Conservation (phyloP, 2,113 vertebrate species). For the Gulo gulo region DNA sequence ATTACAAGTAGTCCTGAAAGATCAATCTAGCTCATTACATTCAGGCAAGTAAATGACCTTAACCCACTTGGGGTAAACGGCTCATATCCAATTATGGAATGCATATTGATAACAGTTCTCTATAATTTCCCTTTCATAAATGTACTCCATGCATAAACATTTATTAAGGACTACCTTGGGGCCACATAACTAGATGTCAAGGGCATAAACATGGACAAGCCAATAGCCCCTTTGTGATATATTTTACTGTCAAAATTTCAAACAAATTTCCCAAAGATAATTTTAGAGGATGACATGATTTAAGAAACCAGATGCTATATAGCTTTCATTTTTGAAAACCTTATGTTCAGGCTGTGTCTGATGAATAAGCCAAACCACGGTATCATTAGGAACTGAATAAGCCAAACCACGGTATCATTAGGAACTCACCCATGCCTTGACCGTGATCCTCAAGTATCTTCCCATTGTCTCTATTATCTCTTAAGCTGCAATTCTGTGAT, state of each 20-base stretch:
- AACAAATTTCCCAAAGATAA: not conserved
- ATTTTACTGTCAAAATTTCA: constrained; percentile 31
- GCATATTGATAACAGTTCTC: not conserved
- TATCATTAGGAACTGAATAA: not conserved
- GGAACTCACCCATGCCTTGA: not conserved
- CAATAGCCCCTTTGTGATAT: not conserved
- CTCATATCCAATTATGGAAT: not conserved
- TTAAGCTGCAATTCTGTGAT: not conserved
- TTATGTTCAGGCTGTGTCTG: not conserved
- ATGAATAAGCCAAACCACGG: not conserved
- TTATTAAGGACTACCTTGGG: constrained; percentile 1
- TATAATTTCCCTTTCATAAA: constrained; percentile 23
- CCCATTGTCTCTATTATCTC: not conserved
- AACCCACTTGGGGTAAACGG: not conserved
- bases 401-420: not conserved
- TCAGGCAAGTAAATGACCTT: not conserved
- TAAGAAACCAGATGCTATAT: constrained; percentile 10
- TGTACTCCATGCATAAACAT: constrained; percentile 12
- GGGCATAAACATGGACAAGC: not conserved
- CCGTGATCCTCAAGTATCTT: not conserved
- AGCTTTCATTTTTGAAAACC: not conserved
- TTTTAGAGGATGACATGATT: not conserved
- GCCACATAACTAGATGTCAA: not conserved
- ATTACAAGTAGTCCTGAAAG: constrained; percentile 13
- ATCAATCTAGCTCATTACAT: not conserved